phyloP scores from a whole-genome alignment of 2,888 invertebrate genomes.

The Exephanes ischioxanthus region DNA sequence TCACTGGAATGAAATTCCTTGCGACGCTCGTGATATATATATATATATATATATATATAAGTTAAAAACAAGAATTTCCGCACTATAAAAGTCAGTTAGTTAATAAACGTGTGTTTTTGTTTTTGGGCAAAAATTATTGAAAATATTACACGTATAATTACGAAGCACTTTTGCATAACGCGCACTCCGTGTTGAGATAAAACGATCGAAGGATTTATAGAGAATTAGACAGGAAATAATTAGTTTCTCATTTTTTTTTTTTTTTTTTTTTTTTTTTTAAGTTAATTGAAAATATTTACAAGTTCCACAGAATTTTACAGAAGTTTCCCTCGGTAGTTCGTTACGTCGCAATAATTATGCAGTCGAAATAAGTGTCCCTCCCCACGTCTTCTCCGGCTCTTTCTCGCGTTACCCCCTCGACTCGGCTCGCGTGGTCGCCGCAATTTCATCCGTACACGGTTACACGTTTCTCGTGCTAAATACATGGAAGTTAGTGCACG shows the following conservation, averaged over 20 bases:
- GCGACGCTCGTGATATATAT: no score
- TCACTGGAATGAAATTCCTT: no score
- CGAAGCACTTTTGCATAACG: background rate
- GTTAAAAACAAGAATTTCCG: background rate
- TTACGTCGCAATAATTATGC: slow-evolving; percentile 4
- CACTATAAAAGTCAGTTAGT: background rate
- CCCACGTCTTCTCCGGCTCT: background rate
- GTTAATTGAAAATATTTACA: background rate
- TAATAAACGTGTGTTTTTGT: background rate
- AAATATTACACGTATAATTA: no score
- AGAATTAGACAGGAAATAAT: background rate
- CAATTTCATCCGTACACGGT: slow-evolving; percentile 37
- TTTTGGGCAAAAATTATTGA: no score
- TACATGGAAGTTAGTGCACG: slow-evolving; percentile 55
- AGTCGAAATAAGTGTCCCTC: background rate
- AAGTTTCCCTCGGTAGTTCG: background rate
- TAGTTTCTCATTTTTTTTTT: background rate
- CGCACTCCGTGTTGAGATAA: background rate
- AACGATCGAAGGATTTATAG: slow-evolving; percentile 5
- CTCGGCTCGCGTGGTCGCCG: slow-evolving; percentile 39
- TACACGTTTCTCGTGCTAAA: slow-evolving; percentile 45
- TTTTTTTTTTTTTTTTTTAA: background rate
- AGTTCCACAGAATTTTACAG: background rate
- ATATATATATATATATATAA: no score
- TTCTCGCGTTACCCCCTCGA: slow-evolving; percentile 2